phyloP scores from a whole-genome alignment of 2,888 invertebrate genomes.

The Drepanosiphum platanoidis region DNA sequence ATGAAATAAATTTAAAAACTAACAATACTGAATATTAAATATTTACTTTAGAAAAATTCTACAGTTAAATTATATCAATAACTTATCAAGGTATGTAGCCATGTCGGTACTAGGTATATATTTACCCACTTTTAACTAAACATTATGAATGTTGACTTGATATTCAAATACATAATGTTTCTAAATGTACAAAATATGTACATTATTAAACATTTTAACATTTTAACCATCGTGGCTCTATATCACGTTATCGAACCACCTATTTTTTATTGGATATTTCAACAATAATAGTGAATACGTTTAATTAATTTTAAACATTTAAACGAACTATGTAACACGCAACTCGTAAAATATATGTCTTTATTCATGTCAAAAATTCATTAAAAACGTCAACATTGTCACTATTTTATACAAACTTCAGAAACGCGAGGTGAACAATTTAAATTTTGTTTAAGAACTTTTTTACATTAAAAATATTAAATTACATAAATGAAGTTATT shows the following conservation, averaged over 20 bases:
- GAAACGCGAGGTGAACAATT: neutral
- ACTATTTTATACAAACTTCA: neutral
- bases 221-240: neutral
- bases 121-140: neutral
- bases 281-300: neutral
- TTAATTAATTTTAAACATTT: neutral
- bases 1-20: too few relatives aligned
- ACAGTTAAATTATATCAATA: too few relatives aligned
- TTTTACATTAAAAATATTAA: conserved; percentile 32
- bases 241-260: neutral
- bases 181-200: neutral
- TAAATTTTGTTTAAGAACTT: conserved; percentile 19
- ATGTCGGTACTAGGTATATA: neutral
- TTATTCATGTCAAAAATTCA: conserved; percentile 20
- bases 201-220: neutral
- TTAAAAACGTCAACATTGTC: conserved; percentile 15
- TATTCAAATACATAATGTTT: too few relatives aligned
- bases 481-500: neutral
- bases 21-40: too few relatives aligned
- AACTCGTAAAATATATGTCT: neutral
- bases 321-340: neutral
- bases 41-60: too few relatives aligned
- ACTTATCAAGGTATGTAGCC: too few relatives aligned
- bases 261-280: neutral
- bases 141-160: too few relatives aligned